Evolutionary conservation across 2,113 vertebrate species (phyloP), one percentile per base, ranked within the genome.

Genomic region (Petroica traversi): DNA sequence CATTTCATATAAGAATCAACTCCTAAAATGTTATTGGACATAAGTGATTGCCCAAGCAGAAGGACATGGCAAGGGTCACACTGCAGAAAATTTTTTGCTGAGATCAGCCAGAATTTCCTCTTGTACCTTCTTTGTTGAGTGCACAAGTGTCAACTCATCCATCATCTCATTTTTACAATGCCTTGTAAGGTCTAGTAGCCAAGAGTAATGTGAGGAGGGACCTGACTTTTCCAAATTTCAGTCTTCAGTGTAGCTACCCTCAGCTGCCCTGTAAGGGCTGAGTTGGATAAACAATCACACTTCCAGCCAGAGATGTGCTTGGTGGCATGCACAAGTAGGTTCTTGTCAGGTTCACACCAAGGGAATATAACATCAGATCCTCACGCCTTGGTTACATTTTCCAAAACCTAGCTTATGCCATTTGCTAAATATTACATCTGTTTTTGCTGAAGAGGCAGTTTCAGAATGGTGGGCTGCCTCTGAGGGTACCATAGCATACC

Each of bases 41-140:
- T 88, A 94, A 96, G 49, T 85, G 71, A 63, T 85, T 92, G 78
- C 58, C 71, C 85, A 96, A 95, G 85, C 66, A 91, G 92, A 85
- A 97, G 62, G 34, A 85, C 28, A 31, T 33, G 46, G 41, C 3
- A 9, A 92, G 40, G 43, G 46, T 89, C 67, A 80, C 22, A 71
- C 40, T 43, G 58, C 28, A 91, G 46, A 55, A 62, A 49, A 2
- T 10, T 62, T 87, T 95, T 85, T 91, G 85, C 71, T 91, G 87
- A 90, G 6, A 34, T 88, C 81, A 92, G 55, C 78, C 51, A 77
- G 63, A 96, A 85, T 94, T 89, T 94, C 51, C 66, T 76, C 51
- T 88, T 74, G 26, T 62, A 64, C 9, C 34, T 92, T 66, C 67
- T 93, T 85, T 46, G 62, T 79, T 76, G 66, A 76, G 49, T 62